phyloP scores from a whole-genome alignment of 2,797 vertebrate genomes.

The Brachyrhaphis roseni region DNA sequence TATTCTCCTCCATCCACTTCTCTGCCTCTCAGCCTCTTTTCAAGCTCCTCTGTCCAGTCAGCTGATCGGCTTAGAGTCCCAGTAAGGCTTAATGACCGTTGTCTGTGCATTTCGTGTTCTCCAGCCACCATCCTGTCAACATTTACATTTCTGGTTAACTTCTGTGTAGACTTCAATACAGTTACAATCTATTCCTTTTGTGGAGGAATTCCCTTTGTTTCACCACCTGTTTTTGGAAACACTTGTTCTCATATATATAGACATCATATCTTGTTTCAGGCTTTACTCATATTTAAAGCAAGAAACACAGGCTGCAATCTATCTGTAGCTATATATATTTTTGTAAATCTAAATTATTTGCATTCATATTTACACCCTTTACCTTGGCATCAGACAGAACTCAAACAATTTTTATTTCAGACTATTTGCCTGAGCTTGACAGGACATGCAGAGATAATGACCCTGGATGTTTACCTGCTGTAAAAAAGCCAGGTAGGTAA shows the following conservation, averaged over 20 bases:
- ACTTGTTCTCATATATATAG: not conserved
- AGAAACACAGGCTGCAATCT: not conserved
- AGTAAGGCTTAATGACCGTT: constrained; percentile 79
- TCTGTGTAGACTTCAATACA: not conserved
- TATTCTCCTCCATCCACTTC: constrained; percentile 82
- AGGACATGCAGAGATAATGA: not conserved
- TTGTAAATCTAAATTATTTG: not conserved
- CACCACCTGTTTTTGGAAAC: not conserved
- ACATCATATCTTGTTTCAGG: not conserved
- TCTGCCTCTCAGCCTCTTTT: constrained; percentile 72
- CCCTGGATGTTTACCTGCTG: not conserved
- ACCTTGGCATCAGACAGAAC: not conserved
- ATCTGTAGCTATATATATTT: not conserved
- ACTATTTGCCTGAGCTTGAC: not conserved
- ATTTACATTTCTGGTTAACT: not conserved
- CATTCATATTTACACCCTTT: not conserved
- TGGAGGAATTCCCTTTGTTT: not conserved
- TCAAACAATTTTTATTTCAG: not conserved
- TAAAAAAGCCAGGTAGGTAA: not conserved
- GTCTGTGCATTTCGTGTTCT: constrained; percentile 68
- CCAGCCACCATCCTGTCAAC: constrained; percentile 65
- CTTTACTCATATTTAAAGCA: not conserved
- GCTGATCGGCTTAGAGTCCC: constrained; percentile 89
- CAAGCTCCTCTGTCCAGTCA: constrained; percentile 89
- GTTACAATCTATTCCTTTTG: not conserved